phyloP scores from a whole-genome alignment of 2,888 invertebrate species.

The Noctua fimbriata region DNA sequence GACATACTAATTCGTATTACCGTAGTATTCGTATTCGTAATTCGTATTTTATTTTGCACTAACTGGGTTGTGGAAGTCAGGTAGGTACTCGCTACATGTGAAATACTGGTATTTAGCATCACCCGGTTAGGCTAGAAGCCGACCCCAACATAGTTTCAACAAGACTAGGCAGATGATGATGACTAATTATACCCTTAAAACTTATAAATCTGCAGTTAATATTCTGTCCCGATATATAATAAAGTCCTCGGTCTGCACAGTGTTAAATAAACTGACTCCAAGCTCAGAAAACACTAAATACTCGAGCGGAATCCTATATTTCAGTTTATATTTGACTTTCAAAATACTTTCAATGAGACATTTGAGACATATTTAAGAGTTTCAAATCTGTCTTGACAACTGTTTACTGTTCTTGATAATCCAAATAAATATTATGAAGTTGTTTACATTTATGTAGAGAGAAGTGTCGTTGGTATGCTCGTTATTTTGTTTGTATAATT shows the following conservation, averaged over 20 bases:
- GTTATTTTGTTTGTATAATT: slow-evolving; percentile 74
- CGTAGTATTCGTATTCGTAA: too few species aligned
- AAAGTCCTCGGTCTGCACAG: not conserved
- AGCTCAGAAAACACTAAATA: slow-evolving; percentile 38
- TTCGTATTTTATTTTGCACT: too few species aligned
- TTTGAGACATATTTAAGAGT: slow-evolving; percentile 76
- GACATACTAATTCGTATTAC: too few species aligned
- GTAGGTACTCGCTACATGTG: too few species aligned
- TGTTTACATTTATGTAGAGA: slow-evolving; percentile 79
- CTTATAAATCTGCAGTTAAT: not conserved
- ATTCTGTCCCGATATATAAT: not conserved
- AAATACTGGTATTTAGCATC: too few species aligned
- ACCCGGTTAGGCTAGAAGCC: too few species aligned
- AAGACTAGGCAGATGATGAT: too few species aligned
- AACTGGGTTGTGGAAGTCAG: too few species aligned
- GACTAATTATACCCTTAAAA: too few species aligned
- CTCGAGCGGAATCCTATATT: slow-evolving; percentile 2
- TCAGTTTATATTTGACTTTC: slow-evolving; percentile 33
- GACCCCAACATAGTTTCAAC: too few species aligned
- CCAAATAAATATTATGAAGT: slow-evolving; percentile 81
- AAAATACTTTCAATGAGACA: slow-evolving; percentile 28
- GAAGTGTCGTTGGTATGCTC: slow-evolving; percentile 69
- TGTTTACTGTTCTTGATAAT: slow-evolving; percentile 81
- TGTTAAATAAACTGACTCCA: not conserved
- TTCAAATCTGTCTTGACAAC: slow-evolving; percentile 79